Evolutionary conservation across 2,113 vertebrate species (phyloP), one percentile per base, ranked within the genome.

Genomic region (Elachura formosa): DNA sequence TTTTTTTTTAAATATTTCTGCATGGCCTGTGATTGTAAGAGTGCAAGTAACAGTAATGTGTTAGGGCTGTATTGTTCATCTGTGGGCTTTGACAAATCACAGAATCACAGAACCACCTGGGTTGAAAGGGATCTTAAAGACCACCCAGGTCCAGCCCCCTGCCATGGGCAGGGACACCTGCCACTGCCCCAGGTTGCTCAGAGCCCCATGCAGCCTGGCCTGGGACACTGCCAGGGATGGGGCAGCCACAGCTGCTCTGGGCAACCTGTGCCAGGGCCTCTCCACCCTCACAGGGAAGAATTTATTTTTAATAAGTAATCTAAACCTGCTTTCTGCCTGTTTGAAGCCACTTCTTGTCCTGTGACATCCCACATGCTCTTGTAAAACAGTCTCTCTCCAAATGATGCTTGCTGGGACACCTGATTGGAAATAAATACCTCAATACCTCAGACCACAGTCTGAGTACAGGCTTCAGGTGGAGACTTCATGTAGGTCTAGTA

Each of bases 231-330:
- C 34, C 31, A 56, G 51, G 17, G 31, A 66, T 49, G 31, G 31
- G 16, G 2, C 16, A 75, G 51, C 34, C 61, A 34, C 71, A 85
- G 71, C 36, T 75, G 2, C 61, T 49, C 43, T 75, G 41, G 43
- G 31, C 4, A 66, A 0, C 17, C 61, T 67, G 36, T 51, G 36
- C 61, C 43, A 58, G 36, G 31, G 36, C 52, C 33, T 58, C 31
- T 0, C 0, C 62, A 58, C 1, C 5, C 9, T 85, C 36, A 14
- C 7, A 59, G 62, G 26, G 43, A 33, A 67, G 0, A 51, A 31
- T 45, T 76, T 34, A 11, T 33, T 59, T 12, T 12, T 0, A 0
- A 51, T 51, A 19, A 7, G 18, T 9, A 22, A 19, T 28, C 33
- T 14, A 33, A 51, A 33, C 12, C 38, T 22, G 0, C 11, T 36